These are phyloP conservation scores for Apus apus DNA, from an alignment of 2,113 vertebrate species.

Conservation along the genomic window DNA sequence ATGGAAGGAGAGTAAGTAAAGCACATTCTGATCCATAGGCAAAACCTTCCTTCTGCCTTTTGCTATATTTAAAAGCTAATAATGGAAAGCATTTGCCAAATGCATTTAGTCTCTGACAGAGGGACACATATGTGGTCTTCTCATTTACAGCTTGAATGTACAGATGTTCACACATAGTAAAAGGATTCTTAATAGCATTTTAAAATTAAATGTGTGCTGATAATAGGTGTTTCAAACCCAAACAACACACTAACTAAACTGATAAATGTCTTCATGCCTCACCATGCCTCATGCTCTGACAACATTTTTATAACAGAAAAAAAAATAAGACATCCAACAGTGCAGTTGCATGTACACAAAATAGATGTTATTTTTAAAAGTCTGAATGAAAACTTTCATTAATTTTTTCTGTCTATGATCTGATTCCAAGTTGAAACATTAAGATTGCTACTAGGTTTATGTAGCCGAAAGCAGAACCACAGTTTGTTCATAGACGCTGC, in stretches of 20 bases:
- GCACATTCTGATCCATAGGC: not conserved
- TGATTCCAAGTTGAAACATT: conserved; percentile 80
- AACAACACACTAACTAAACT: conserved; percentile 72
- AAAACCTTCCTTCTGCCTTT: conserved; percentile 16
- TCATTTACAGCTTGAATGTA: conserved; percentile 75
- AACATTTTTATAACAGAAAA: conserved; percentile 56
- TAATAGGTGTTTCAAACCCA: conserved; percentile 75
- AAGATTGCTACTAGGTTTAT: conserved; percentile 75
- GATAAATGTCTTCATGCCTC: conserved; percentile 73
- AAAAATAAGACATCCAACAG: not conserved
- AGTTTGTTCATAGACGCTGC: conserved; percentile 73
- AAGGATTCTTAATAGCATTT: conserved; percentile 76
- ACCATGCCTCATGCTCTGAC: conserved; percentile 48
- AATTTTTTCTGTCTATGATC: conserved; percentile 80
- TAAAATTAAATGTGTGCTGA: conserved; percentile 77
- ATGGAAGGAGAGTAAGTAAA: not conserved
- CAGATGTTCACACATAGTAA: conserved; percentile 78
- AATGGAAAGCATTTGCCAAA: conserved; percentile 69
- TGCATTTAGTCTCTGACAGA: conserved; percentile 67
- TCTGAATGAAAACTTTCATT: conserved; percentile 78
- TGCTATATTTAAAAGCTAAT: conserved; percentile 60
- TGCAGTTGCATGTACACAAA: conserved; percentile 60
- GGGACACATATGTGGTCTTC: conserved; percentile 69
- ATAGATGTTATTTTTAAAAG: conserved; percentile 72
- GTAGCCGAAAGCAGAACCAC: conserved; percentile 80